phyloP scores from a whole-genome alignment of 2,113 vertebrate species.

The Sterna hirundo region DNA sequence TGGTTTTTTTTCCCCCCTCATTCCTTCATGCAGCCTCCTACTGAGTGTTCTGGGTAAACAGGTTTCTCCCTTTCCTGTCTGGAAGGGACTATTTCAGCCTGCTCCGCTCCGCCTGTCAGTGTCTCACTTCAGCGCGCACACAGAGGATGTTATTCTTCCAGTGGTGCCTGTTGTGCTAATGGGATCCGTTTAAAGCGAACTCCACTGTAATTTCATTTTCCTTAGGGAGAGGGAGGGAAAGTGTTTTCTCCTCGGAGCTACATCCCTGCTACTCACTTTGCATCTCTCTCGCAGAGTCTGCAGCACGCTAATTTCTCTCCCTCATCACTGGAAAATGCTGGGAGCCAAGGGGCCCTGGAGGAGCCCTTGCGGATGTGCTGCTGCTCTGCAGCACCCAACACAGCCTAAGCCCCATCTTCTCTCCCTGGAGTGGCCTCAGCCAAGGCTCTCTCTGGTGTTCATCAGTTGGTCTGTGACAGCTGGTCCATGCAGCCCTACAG shows the following conservation, averaged over 20 bases:
- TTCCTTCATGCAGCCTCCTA: neutral
- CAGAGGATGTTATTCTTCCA: conserved; percentile 38
- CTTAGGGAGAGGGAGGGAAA: neutral
- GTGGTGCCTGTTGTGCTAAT: conserved; percentile 43
- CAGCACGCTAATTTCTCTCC: neutral
- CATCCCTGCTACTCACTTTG: neutral
- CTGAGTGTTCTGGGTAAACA: neutral
- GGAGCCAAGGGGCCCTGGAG: neutral
- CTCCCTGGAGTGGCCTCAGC: neutral
- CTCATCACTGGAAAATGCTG: neutral
- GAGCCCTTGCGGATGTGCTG: neutral
- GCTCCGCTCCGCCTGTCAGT: neutral
- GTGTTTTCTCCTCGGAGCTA: neutral
- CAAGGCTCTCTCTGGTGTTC: neutral
- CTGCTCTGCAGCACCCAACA: neutral
- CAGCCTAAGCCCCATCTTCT: neutral
- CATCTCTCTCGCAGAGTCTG: neutral
- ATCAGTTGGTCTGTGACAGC: neutral
- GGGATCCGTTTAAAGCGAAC: conserved; percentile 35
- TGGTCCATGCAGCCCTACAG: neutral
- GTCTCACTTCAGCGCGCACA: neutral
- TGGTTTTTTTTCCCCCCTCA: neutral
- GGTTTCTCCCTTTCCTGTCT: neutral
- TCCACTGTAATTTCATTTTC: conserved; percentile 57
- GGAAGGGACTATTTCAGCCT: neutral